These are phyloP conservation scores for Aythya baeri DNA, from an alignment of 2,113 vertebrate genomes.

Conservation along the genomic window DNA sequence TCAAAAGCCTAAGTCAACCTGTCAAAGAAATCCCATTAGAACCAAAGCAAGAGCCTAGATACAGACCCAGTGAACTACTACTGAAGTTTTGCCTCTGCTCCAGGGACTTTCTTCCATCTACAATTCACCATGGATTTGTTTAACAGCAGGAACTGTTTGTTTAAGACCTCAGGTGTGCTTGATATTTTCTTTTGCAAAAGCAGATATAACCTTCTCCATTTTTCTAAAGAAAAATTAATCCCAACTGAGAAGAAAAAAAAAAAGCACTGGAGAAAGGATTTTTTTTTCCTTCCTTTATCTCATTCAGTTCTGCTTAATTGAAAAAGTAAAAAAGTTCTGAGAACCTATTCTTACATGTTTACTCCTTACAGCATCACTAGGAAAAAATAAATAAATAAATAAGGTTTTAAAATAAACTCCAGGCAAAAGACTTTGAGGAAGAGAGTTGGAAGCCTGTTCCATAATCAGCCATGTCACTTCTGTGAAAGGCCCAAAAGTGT, in stretches of 20 bases:
- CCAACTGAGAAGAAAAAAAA: not conserved
- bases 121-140: conserved; percentile 30
- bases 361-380: not conserved
- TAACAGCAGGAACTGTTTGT: conserved; percentile 38
- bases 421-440: not conserved
- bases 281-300: not conserved
- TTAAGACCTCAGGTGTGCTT: conserved; percentile 48
- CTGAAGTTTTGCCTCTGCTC: conserved; percentile 13
- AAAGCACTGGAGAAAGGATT: not conserved
- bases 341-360: not conserved
- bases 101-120: conserved; percentile 30
- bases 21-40: conserved; percentile 44
- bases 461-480: conserved; percentile 3
- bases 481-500: not conserved
- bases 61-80: not conserved
- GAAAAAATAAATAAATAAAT: not conserved
- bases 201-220: conserved; percentile 6
- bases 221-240: conserved; percentile 42
- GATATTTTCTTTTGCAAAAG: conserved; percentile 31
- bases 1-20: conserved; percentile 33
- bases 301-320: not conserved
- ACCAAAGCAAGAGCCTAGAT: conserved; percentile 2
- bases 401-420: conserved; percentile 9
- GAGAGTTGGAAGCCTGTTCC: not conserved
- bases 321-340: not conserved